A percentile compares a stretch with the other conserved stretches of the same genome.
These are phyloP conservation scores for Pterocles gutturalis DNA, from an alignment of 2,113 vertebrate species.

Conservation along the genomic window DNA sequence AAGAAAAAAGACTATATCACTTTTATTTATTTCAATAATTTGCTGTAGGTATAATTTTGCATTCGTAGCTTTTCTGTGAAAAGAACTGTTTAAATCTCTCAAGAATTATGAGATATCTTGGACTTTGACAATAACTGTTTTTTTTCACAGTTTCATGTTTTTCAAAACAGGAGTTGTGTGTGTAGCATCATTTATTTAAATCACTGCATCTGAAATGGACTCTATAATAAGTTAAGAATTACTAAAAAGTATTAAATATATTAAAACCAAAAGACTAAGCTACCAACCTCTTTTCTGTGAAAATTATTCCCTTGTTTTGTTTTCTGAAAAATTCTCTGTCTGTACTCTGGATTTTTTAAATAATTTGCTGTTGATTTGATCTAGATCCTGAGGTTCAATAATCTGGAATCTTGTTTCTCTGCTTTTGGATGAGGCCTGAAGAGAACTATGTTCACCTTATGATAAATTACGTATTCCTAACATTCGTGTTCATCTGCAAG, in stretches of 20 bases:
- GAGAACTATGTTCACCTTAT: not conserved
- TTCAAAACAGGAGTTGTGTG: not conserved
- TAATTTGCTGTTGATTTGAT: not conserved
- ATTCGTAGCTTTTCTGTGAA: not conserved
- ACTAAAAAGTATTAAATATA: not conserved
- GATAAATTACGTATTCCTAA: not conserved
- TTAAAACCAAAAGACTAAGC: not conserved
- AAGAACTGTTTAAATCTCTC: constrained; percentile 35
- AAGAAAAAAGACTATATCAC: not conserved
- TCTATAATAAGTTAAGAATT: not conserved
- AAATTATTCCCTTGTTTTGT: not conserved
- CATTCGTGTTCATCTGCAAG: not conserved
- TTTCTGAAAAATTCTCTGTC: not conserved
- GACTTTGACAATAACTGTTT: not conserved
- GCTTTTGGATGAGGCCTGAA: not conserved
- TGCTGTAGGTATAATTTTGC: not conserved
- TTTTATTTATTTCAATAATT: not conserved
- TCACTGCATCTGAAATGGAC: not conserved
- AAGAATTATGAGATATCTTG: constrained; percentile 10
- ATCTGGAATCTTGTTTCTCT: not conserved
- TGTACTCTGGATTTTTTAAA: not conserved
- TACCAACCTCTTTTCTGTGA: not conserved
- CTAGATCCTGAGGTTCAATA: not conserved
- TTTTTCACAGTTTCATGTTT: not conserved
- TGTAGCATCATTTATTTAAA: not conserved